Conservation (phyloP, 2,797 vertebrate genomes). For the Arrhamphus sclerolepis region DNA sequence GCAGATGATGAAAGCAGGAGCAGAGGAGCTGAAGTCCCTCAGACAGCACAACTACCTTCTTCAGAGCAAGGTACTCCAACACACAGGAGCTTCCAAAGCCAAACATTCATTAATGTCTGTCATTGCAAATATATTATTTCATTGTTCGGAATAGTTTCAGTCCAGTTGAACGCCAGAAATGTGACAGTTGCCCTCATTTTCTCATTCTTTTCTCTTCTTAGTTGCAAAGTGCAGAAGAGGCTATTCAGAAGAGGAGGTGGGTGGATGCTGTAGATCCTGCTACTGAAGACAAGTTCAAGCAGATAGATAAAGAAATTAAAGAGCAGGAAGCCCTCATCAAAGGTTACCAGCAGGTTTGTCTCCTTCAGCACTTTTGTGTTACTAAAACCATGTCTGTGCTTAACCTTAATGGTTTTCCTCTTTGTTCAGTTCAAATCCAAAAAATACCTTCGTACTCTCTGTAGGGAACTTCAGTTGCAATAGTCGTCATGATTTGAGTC, state of each 20-base stretch:
- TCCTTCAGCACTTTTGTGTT: too few relatives aligned
- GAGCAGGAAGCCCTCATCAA: slow-evolving; percentile 92
- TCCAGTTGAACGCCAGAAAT: too few relatives aligned
- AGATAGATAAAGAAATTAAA: slow-evolving; percentile 88
- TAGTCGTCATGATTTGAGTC: too few relatives aligned
- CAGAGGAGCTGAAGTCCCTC: slow-evolving; percentile 80
- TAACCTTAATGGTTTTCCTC: too few relatives aligned
- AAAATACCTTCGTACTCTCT: too few relatives aligned
- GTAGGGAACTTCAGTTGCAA: too few relatives aligned
- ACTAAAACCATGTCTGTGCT: too few relatives aligned
- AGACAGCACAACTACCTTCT: slow-evolving; percentile 89
- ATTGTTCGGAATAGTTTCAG: too few relatives aligned
- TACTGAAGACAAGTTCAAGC: slow-evolving; percentile 81
- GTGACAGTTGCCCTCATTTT: too few relatives aligned
- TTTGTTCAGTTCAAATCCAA: too few relatives aligned
- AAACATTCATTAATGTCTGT: background rate
- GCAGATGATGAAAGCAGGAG: slow-evolving; percentile 75
- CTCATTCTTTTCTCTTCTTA: slow-evolving; percentile 46
- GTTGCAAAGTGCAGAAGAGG: slow-evolving; percentile 85
- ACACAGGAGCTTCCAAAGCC: too few relatives aligned
- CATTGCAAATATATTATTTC: too few relatives aligned
- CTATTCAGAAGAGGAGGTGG: slow-evolving; percentile 74
- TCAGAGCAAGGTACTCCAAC: slow-evolving; percentile 86
- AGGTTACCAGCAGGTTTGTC: slow-evolving; percentile 92
- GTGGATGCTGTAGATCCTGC: slow-evolving; percentile 65